These are phyloP conservation scores for Microcebus griseorufus DNA, from an alignment of 2,113 vertebrate genomes.

Conservation along the genomic window DNA sequence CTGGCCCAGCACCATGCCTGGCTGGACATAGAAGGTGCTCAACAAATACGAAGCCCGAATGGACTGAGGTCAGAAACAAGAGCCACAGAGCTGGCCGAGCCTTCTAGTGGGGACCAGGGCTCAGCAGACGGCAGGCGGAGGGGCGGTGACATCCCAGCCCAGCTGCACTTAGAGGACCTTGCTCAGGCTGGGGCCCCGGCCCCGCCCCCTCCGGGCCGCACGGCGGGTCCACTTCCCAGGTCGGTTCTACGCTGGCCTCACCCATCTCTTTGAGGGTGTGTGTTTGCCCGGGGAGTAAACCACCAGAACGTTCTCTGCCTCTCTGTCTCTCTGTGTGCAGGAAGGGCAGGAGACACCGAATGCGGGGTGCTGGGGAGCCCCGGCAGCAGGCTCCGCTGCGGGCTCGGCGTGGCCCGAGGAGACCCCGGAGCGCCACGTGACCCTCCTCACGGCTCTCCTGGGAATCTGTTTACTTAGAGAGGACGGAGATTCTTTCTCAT, in stretches of 20 bases:
- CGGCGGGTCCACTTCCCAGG: accelerated
- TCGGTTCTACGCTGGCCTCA: accelerated
- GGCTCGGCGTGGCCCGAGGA: not conserved
- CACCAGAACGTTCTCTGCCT: too few relatives aligned
- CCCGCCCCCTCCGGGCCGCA: not conserved
- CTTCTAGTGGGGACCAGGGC: not conserved
- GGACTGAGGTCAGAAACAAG: not conserved
- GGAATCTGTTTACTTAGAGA: conserved; percentile 64
- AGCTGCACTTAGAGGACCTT: not conserved
- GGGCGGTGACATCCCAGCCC: too few relatives aligned
- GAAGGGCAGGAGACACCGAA: not conserved
- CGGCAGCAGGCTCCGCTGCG: not conserved
- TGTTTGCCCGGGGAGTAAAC: not conserved
- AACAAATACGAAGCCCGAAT: accelerated
- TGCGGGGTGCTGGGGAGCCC: accelerated
- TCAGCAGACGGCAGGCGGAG: not conserved
- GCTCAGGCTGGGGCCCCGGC: not conserved
- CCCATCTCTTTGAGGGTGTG: not conserved
- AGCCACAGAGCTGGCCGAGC: not conserved
- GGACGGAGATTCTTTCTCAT: conserved; percentile 71
- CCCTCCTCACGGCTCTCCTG: conserved; percentile 6
- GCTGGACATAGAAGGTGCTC: accelerated
- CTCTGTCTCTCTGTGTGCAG: not conserved
- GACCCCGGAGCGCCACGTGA: not conserved
- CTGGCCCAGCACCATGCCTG: not conserved